Evolutionary conservation across 2,797 vertebrate genomes (phyloP).

Genomic region (Fundulus diaphanus): DNA sequence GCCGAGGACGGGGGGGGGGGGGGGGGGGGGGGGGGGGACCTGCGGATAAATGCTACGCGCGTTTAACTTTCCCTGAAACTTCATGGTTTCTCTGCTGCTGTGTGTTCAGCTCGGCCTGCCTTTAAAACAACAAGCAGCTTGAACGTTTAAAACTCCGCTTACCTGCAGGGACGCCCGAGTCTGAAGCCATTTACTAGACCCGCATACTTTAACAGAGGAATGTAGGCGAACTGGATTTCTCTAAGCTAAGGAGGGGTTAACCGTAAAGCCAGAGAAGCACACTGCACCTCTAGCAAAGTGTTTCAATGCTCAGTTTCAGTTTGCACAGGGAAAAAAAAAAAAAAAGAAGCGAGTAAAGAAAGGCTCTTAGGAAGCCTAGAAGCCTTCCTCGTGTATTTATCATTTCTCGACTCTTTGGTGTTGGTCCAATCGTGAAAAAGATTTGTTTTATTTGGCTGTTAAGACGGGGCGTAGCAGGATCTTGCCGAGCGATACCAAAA

Average conservation of each 20-base stretch:
- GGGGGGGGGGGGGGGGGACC: too few relatives aligned
- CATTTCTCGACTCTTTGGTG: background rate
- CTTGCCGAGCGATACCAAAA: background rate
- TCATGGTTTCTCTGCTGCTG: background rate
- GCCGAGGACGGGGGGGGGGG: too few relatives aligned
- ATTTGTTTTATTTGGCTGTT: background rate
- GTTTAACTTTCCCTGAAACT: background rate
- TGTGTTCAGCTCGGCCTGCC: background rate
- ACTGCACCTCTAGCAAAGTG: background rate
- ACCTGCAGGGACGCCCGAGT: background rate
- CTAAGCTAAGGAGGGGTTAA: slow-evolving; percentile 12
- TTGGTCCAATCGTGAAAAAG: background rate
- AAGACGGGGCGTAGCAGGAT: background rate
- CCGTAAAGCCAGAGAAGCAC: background rate
- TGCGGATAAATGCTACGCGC: background rate
- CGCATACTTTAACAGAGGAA: slow-evolving; percentile 22
- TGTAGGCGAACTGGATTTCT: slow-evolving; percentile 33
- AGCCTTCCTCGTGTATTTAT: too few relatives aligned
- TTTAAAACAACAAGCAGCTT: background rate
- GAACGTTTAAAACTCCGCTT: background rate
- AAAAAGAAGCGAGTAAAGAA: background rate
- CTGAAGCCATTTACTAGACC: slow-evolving; percentile 9
- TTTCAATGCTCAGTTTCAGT: background rate
- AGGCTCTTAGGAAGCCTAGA: background rate
- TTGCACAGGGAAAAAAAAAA: background rate